A percentile compares a stretch with the other conserved stretches of the same genome.
Evolutionary conservation across 2,888 invertebrate species (phyloP).

Genomic region (Deilephila porcellus): DNA sequence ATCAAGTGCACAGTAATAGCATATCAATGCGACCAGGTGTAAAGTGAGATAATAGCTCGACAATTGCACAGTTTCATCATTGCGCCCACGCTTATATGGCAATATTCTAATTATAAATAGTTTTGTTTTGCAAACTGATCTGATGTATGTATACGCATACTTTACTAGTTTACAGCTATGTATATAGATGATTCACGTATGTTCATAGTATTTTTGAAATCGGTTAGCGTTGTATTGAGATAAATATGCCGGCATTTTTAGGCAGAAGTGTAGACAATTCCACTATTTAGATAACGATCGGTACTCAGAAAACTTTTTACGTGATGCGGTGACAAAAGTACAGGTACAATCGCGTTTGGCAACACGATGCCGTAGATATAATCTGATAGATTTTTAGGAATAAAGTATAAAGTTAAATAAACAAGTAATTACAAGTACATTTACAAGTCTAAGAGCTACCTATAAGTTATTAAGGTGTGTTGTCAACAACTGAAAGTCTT

Average conservation of each 20-base stretch:
- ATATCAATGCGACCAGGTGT: slow-evolving; percentile 73
- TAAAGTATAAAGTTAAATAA: too few species aligned
- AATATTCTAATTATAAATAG: neutral
- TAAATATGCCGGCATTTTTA: neutral
- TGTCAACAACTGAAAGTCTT: too few species aligned
- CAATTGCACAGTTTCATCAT: slow-evolving; percentile 22
- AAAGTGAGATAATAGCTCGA: slow-evolving; percentile 60
- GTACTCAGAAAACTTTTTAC: neutral
- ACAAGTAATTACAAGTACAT: too few species aligned
- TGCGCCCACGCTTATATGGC: neutral
- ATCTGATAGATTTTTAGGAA: too few species aligned
- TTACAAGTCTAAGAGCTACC: too few species aligned
- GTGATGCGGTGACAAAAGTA: slow-evolving; percentile 3
- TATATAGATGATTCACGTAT: too few species aligned
- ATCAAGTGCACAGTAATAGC: slow-evolving; percentile 65
- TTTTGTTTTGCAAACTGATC: too few species aligned
- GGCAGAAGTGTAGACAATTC: neutral
- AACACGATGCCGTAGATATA: too few species aligned
- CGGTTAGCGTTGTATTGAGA: neutral
- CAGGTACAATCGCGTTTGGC: too few species aligned
- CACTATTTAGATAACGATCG: neutral
- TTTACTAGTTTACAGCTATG: too few species aligned
- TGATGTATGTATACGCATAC: too few species aligned
- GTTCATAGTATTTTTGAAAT: neutral
- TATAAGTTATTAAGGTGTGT: too few species aligned